phyloP scores from a whole-genome alignment of 2,888 invertebrate species.

The Julus scanicus region DNA sequence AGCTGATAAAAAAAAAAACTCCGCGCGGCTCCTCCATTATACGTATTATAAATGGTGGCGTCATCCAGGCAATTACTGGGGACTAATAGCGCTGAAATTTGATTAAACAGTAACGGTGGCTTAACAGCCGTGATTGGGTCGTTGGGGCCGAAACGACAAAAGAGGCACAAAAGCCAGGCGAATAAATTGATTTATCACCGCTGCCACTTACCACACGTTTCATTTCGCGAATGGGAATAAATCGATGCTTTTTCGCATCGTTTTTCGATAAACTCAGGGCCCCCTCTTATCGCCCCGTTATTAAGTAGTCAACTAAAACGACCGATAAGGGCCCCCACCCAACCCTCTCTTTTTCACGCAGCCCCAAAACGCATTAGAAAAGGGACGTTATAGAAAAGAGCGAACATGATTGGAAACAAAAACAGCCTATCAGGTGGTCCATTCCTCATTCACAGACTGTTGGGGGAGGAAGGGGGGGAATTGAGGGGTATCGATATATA shows the following conservation, averaged over 20 bases:
- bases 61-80: slow-evolving; percentile 49
- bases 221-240: neutral
- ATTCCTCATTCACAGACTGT: no score
- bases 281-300: neutral
- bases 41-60: slow-evolving; percentile 43
- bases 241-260: neutral
- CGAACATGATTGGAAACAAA: slow-evolving; percentile 46
- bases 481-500: no score
- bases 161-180: neutral
- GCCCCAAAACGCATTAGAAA: neutral
- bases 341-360: neutral
- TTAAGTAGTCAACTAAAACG: slow-evolving; percentile 51
- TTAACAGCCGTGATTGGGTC: neutral
- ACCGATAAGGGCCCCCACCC: neutral
- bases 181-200: slow-evolving; percentile 50
- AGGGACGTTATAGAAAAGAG: neutral
- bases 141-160: neutral
- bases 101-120: slow-evolving; percentile 38
- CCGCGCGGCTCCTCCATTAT: neutral
- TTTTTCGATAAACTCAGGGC: slow-evolving; percentile 36
- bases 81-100: slow-evolving; percentile 53
- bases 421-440: neutral
- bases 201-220: slow-evolving; percentile 17
- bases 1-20: neutral
- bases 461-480: no score